Percentiles rank a stretch among this genome's conserved stretches.
phyloP scores from a whole-genome alignment of 2,888 invertebrate species.

The Dorcus hopei region DNA sequence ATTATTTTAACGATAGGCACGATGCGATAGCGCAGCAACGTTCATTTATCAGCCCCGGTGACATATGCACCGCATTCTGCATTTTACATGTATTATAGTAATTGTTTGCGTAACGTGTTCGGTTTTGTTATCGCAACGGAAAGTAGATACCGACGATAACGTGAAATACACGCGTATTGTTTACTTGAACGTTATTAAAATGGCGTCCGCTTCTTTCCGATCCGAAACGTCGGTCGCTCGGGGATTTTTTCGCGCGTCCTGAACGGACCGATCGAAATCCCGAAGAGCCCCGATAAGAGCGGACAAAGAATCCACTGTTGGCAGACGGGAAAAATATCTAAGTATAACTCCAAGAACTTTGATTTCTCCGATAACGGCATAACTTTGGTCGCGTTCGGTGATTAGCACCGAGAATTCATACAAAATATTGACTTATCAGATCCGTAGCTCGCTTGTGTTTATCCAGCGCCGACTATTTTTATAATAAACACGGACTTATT shows the following conservation, averaged over 20 bases:
- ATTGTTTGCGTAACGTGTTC: slow-evolving; percentile 33
- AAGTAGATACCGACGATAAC: slow-evolving; percentile 36
- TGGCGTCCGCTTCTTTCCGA: no score
- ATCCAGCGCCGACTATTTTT: not conserved
- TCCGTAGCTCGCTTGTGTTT: not conserved
- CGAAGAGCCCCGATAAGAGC: slow-evolving; percentile 8
- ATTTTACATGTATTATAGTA: slow-evolving; percentile 24
- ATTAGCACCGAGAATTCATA: slow-evolving; percentile 5
- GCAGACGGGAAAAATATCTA: slow-evolving; percentile 8
- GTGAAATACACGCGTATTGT: slow-evolving; percentile 16
- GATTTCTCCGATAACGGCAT: not conserved
- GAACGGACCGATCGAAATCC: slow-evolving; percentile 13
- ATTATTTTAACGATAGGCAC: no score
- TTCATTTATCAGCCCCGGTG: no score
- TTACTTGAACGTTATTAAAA: no score
- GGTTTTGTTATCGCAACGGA: slow-evolving; percentile 34
- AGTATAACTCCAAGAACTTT: not conserved
- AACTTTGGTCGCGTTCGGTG: slow-evolving; percentile 4
- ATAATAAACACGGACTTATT: no score
- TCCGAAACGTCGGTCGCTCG: no score
- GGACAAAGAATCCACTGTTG: slow-evolving; percentile 16
- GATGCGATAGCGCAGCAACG: no score
- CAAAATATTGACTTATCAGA: slow-evolving; percentile 2
- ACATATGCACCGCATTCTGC: slow-evolving; percentile 9
- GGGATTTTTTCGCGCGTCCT: no score